A percentile compares a stretch with the other conserved stretches of the same genome.
phyloP scores from a whole-genome alignment of 2,113 vertebrate species.

The Eidolon helvum region DNA sequence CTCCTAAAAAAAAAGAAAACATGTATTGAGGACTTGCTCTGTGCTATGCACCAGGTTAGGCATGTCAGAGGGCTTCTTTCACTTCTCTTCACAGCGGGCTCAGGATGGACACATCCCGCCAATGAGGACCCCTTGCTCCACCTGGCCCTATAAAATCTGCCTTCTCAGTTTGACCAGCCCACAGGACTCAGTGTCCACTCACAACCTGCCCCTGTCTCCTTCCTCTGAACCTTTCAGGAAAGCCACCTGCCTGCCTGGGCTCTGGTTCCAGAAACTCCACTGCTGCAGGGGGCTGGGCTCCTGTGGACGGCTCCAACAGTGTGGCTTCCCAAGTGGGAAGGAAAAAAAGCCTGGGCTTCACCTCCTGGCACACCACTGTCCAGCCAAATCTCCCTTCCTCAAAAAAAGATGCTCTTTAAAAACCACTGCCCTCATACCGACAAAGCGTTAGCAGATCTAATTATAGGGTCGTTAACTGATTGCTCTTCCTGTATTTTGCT shows the following conservation, averaged over 20 bases:
- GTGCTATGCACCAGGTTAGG: not conserved
- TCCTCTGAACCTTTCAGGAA: not conserved
- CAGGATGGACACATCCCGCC: not conserved
- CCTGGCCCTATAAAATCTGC: not conserved
- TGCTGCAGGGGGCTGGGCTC: too few relatives aligned
- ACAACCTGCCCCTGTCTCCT: not conserved
- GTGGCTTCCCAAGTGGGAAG: not conserved
- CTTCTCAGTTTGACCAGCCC: not conserved
- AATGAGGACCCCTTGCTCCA: not conserved
- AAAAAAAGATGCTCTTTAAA: not conserved
- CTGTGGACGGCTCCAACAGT: too few relatives aligned
- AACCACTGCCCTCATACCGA: not conserved
- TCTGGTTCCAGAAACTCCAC: not conserved
- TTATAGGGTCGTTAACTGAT: not conserved
- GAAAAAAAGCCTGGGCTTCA: not conserved
- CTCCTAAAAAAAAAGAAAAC: not conserved
- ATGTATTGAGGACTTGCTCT: not conserved
- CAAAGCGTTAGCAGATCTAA: not conserved
- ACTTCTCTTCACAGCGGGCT: not conserved
- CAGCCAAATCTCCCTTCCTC: not conserved
- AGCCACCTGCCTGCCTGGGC: not conserved
- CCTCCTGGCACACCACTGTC: not conserved
- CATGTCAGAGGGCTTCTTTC: not conserved
- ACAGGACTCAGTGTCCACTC: not conserved
- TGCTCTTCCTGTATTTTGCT: not conserved